Evolutionary conservation across 2,888 invertebrate genomes (phyloP), one percentile per base, ranked within the genome.

Genomic region (Rambutsinella grinnellia): DNA sequence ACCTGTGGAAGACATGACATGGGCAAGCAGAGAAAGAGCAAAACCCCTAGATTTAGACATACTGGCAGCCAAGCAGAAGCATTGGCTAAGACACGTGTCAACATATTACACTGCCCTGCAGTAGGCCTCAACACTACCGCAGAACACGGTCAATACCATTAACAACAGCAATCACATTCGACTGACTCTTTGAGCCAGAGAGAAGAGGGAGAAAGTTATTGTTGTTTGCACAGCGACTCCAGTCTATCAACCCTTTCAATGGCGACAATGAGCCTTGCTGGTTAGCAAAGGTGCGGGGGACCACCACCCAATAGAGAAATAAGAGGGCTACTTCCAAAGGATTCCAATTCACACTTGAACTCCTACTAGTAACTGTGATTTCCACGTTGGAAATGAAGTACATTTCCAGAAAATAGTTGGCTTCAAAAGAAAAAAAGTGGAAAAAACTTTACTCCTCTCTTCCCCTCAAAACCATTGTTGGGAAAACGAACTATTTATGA

Each of bases 1-100:
- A 78, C 65, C 74, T 83, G 81, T 72, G 83, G 83, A 82, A 82
- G 82, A 82, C 82, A 81, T 76, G 79, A 81, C 58, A 78, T 79
- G 61, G 83, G 82, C 36, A 78, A 79, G 46, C 75, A 79, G 46
- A 81, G 80, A 67, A 83, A 82, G 66, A 83, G 76, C 47, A 82
- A 78, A 26, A 81, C 77, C 47, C 80, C 83, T 66, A 81, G 63
- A 76, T 83, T 81, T 66, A 80, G 79, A 81, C 80, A 81, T 75
- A 80, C 79, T 67, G 83, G 80, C 76, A 81, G 81, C 80, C 80
- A 81, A 77, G 80, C 76, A 80, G 71, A 76, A 76, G 78, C 80
- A 72, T 72, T 72, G 78, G 78, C 78, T 15, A 78, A 71, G 63
- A 78, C 75, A 75, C 75, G 75, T 75, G 75, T 75, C 75, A 75